These are phyloP conservation scores for Phrixothrix hirtus DNA, from an alignment of 2,888 invertebrate genomes.

Conservation along the genomic window DNA sequence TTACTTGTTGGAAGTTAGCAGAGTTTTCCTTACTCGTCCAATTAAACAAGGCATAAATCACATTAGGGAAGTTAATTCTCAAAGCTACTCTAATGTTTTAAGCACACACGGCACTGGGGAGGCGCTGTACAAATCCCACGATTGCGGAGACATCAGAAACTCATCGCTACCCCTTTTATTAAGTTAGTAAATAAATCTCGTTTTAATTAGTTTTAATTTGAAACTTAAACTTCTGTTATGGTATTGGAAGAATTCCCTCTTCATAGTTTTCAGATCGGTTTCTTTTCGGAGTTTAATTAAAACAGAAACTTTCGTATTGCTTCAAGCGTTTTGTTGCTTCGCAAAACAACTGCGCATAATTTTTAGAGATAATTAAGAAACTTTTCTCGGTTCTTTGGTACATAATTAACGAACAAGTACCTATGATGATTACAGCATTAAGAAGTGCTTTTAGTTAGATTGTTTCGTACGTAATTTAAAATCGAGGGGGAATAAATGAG, in stretches of 20 bases:
- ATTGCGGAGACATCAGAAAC: slow-evolving; percentile 40
- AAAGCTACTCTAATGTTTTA: slow-evolving; percentile 47
- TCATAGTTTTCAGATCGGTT: slow-evolving; percentile 12
- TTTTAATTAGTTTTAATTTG: slow-evolving; percentile 43
- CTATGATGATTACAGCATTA: slow-evolving; percentile 4
- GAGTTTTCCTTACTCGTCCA: slow-evolving; percentile 41
- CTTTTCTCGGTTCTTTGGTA: slow-evolving; percentile 8
- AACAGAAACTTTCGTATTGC: slow-evolving; percentile 11
- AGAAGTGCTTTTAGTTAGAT: neutral
- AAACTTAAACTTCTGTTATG: slow-evolving; percentile 17
- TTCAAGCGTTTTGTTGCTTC: slow-evolving; percentile 9
- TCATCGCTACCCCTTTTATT: slow-evolving; percentile 43
- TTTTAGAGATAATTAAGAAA: slow-evolving; percentile 23
- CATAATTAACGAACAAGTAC: slow-evolving; percentile 5
- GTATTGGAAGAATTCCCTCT: slow-evolving; percentile 10
- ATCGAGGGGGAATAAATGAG: too few species aligned
- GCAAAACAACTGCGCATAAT: slow-evolving; percentile 16
- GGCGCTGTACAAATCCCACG: slow-evolving; percentile 36
- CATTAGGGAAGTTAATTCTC: slow-evolving; percentile 45
- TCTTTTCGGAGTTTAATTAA: slow-evolving; percentile 19
- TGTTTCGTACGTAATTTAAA: neutral
- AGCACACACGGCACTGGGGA: slow-evolving; percentile 40
- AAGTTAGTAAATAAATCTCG: slow-evolving; percentile 38
- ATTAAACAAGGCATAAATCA: slow-evolving; percentile 49
- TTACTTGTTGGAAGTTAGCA: slow-evolving; percentile 22